Conservation (phyloP, 1,140 invertebrate species). For the Hycleus cichorii region DNA sequence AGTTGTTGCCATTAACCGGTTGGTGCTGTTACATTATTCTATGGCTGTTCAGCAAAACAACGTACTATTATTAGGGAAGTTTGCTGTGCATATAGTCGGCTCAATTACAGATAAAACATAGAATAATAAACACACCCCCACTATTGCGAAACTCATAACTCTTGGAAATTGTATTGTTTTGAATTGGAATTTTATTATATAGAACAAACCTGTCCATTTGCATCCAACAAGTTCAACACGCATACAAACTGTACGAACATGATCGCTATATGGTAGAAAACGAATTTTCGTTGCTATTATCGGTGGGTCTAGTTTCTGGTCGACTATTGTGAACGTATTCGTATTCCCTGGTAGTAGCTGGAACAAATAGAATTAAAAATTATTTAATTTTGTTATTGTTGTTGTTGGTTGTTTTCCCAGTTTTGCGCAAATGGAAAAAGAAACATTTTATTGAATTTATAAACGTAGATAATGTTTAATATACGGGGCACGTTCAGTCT, state of each 20-base stretch:
- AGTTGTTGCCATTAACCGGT: too few relatives aligned
- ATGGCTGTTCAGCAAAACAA: constrained; percentile 16
- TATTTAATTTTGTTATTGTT: too few relatives aligned
- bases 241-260: constrained; percentile 79
- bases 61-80: constrained; percentile 12
- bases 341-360: constrained; percentile 73
- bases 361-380: constrained; percentile 27
- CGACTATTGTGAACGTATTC: constrained; percentile 73
- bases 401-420: too few relatives aligned
- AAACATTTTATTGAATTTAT: too few relatives aligned
- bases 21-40: constrained; percentile 11
- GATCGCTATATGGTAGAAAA: constrained; percentile 75
- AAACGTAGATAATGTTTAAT: too few relatives aligned
- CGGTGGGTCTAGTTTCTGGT: constrained; percentile 67
- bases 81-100: neutral
- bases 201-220: constrained; percentile 54
- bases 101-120: constrained; percentile 13
- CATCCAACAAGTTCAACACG: constrained; percentile 78
- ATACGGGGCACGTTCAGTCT: too few relatives aligned
- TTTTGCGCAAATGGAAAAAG: too few relatives aligned
- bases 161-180: too few relatives aligned
- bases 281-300: constrained; percentile 72
- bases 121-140: too few relatives aligned
- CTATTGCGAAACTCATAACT: too few relatives aligned
- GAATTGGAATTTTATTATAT: neutral